A percentile compares a stretch with the other conserved stretches of the same genome.
These are phyloP conservation scores for Amphimedon queenslandica DNA, from an alignment of 37 sponge, comb jelly and placozoan genomes.

Conservation along the genomic window DNA sequence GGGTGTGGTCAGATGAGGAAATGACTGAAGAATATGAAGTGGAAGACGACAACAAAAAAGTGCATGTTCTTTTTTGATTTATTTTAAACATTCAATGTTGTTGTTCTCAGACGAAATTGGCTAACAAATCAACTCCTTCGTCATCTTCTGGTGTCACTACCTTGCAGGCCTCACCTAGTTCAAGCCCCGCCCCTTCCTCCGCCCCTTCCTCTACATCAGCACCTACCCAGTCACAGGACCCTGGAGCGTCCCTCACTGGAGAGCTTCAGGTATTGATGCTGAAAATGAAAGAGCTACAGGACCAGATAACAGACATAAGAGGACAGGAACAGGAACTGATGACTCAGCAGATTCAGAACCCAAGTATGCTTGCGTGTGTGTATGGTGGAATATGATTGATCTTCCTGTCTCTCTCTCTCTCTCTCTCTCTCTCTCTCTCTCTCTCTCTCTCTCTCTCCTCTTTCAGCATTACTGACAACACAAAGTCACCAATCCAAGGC, in stretches of 20 bases:
- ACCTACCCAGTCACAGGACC: background rate
- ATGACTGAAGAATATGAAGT: constrained; percentile 35
- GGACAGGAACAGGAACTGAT: constrained; percentile 4
- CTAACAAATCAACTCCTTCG: background rate
- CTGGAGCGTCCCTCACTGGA: background rate
- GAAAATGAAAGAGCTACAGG: background rate
- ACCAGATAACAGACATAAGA: constrained; percentile 1
- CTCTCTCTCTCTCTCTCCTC: background rate
- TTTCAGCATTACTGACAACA: background rate
- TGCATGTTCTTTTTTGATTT: background rate
- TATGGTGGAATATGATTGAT: background rate
- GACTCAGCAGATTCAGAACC: constrained; percentile 31
- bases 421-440: constrained; percentile 4
- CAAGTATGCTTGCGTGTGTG: constrained; percentile 30
- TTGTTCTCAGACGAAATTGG: background rate
- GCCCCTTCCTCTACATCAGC: background rate
- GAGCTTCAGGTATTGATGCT: background rate
- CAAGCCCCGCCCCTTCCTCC: constrained; percentile 1
- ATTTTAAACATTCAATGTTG: background rate
- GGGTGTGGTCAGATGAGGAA: constrained; percentile 99
- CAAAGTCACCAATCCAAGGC: background rate
- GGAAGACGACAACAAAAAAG: background rate
- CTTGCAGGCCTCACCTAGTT: background rate
- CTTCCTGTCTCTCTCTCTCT: background rate
- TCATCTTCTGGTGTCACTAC: background rate